phyloP scores from a whole-genome alignment of 2,888 invertebrate species.

The Polydrusus cervinus region DNA sequence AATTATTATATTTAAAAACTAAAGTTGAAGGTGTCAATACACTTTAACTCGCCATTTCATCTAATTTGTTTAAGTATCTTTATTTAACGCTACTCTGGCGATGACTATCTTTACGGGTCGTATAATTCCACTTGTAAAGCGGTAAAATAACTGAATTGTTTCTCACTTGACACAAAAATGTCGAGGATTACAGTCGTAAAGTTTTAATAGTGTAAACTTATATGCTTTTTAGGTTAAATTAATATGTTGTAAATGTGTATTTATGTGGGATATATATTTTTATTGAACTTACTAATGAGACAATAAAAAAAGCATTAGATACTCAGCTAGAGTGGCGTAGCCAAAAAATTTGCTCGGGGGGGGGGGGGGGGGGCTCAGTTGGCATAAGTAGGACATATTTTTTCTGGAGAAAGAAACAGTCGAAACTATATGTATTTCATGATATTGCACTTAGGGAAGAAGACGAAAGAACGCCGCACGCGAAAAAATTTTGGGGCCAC shows the following conservation, averaged over 20 bases:
- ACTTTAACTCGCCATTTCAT: not conserved
- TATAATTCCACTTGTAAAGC: constrained; percentile 13
- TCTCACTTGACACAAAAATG: constrained; percentile 18
- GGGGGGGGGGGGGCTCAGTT: no score
- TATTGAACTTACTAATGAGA: not conserved
- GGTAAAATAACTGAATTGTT: constrained; percentile 20
- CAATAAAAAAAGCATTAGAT: not conserved
- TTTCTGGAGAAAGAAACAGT: no score
- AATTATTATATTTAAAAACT: not conserved
- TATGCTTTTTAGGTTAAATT: constrained; percentile 1
- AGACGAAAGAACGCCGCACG: no score
- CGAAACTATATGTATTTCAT: no score
- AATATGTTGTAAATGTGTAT: constrained; percentile 1
- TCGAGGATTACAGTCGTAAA: constrained; percentile 1
- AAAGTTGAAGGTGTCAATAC: not conserved
- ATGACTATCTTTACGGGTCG: constrained; percentile 19
- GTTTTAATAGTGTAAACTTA: not conserved
- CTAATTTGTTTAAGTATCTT: constrained; percentile 15
- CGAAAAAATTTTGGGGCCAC: no score
- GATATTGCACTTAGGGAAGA: no score
- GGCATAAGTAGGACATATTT: no score
- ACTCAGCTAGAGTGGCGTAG: not conserved
- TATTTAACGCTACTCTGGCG: constrained; percentile 16
- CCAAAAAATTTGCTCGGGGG: no score
- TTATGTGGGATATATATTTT: not conserved